Base-by-base conservation (phyloP, 2,113 vertebrate species). In the Cheirogaleus medius region DNA sequence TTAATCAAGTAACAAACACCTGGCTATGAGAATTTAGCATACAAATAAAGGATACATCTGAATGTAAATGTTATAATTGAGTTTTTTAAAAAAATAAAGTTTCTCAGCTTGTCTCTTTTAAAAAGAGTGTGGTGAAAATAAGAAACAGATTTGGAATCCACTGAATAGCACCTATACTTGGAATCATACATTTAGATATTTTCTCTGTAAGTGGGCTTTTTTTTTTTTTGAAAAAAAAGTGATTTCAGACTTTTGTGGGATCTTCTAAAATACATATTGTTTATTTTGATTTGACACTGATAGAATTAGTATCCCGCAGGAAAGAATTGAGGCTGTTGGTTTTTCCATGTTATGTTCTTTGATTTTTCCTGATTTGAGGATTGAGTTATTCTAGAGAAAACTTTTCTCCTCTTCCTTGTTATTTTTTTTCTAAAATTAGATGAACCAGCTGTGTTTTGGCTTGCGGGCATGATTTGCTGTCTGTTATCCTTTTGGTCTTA, bases 401-500 rank as follows among this genome's bases (percentile, higher is more conserved):
- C 29, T 94, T 95, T 96, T 97, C 39, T 94, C 64, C 14, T 84
- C 78, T 96, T 88, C 90, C 91, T 97, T 97, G 82, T 96, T 97
- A 91, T 98, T 97, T 96, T 97, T 92, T 91, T 88, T 68, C 95
- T 93, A 94, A 97, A 98, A 94, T 97, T 91, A 98, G 96, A 89
- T 89, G 87, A 93, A 87, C n/a, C 78, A 97, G 95, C 97, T 98
- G 94, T 90, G 81, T 94, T 89, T 98, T 97, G 87, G 77, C 97
- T 97, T 97, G 95, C 96, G 97, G 97, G 86, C 90, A 90, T 91
- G 63, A 85, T 94, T 85, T 95, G 44, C 78, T 76, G n/a, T 97
- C 86, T 95, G 47, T 90, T 96, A 82, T 73, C 83, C 94, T 97
- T 94, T 95, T 91, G 60, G 71, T 94, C 47, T 92, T 86, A 8